Evolutionary conservation across 2,113 vertebrate genomes (phyloP).

Genomic region (Erythrocercus mccallii): DNA sequence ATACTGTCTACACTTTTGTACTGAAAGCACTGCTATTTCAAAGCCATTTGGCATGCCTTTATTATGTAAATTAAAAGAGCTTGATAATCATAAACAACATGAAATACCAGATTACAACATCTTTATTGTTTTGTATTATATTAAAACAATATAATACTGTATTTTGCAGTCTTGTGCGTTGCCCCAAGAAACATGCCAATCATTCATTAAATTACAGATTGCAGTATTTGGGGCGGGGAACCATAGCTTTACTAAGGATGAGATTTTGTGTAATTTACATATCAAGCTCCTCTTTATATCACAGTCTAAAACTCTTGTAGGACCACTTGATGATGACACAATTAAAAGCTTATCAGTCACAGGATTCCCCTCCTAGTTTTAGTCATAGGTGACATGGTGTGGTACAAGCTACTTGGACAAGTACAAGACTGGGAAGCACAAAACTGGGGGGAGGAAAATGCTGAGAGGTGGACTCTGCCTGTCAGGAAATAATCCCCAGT

Average conservation of each 20-base stretch:
- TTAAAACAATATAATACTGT: not conserved
- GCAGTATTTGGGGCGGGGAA: not conserved
- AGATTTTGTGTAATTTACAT: constrained; percentile 11
- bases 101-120: not conserved
- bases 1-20: not conserved
- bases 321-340: not conserved
- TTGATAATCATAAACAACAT: not conserved
- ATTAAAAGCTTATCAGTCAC: constrained; percentile 35
- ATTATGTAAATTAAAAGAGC: constrained; percentile 8
- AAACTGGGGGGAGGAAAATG: not conserved
- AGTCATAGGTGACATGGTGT: not conserved
- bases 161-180: not conserved
- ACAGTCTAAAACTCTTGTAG: constrained; percentile 10
- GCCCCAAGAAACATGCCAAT: not conserved
- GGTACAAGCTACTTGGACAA: not conserved
- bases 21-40: not conserved
- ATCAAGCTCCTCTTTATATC: constrained; percentile 7
- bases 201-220: constrained; percentile 10
- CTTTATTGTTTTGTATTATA: not conserved
- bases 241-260: constrained; percentile 8
- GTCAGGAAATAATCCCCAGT: not conserved
- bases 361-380: not conserved
- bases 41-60: not conserved
- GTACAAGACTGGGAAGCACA: not conserved
- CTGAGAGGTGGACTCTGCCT: not conserved